A percentile compares a stretch with the other conserved stretches of the same genome.
Conservation (phyloP, 2,113 vertebrate species). For the Epinephelus fuscoguttatus region DNA sequence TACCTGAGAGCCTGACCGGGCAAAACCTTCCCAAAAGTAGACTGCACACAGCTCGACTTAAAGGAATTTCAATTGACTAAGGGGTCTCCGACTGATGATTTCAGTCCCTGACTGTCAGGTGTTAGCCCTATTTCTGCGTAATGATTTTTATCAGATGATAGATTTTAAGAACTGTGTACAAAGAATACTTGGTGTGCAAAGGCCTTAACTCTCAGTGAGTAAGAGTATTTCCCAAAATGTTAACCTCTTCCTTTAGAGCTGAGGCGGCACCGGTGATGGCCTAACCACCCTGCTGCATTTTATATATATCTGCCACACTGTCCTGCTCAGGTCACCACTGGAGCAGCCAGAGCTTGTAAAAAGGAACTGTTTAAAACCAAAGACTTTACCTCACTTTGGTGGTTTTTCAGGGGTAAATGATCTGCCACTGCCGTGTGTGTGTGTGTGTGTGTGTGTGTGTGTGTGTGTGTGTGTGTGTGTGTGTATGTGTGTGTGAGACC, state of each 20-base stretch:
- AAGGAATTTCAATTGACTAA: too few species aligned
- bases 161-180: too few species aligned
- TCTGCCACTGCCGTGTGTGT: slow-evolving; percentile 60
- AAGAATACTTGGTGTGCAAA: too few species aligned
- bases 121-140: too few species aligned
- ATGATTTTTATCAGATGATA: too few species aligned
- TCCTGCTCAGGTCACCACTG: slow-evolving; percentile 38
- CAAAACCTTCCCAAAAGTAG: too few species aligned
- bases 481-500: slow-evolving; percentile 69
- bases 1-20: too few species aligned
- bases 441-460: slow-evolving; percentile 28
- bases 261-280: slow-evolving; percentile 4
- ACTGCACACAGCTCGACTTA: too few species aligned
- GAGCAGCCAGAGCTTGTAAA: slow-evolving; percentile 53
- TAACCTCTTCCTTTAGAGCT: neutral
- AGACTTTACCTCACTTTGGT: slow-evolving; percentile 49
- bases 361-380: slow-evolving; percentile 50
- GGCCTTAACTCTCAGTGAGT: too few species aligned
- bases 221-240: neutral
- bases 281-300: neutral
- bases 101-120: too few species aligned
- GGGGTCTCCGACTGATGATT: too few species aligned
- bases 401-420: slow-evolving; percentile 68
- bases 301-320: slow-evolving; percentile 26
- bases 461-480: slow-evolving; percentile 19